Base-by-base conservation (phyloP, 2,888 invertebrate species). In the Drosophila cyrtoloma region DNA sequence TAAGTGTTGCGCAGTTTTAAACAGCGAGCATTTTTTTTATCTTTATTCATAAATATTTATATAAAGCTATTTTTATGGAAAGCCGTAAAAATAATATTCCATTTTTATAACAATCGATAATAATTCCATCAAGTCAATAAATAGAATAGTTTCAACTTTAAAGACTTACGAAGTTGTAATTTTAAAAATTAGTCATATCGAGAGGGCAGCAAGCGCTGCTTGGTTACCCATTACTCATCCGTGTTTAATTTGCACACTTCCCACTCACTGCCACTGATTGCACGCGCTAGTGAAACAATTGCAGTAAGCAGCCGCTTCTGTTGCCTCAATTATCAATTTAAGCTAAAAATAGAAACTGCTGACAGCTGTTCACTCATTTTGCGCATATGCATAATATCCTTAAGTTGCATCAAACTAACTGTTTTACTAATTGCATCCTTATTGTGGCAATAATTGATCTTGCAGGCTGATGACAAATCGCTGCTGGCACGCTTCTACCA, bases 401-500 rank as follows among this genome's bases (percentile, higher is more conserved):
- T 26, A 32, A 26, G 26, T 26, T 10, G 33, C 2, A n/a, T 3
- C n/a, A 7, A 28, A 60, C 28, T n/a, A 28, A 60, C 28, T n/a
- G 0, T 26, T 7, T 55, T 55, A 19, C 16, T 71, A 16, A 62
- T 50, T 42, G 6, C 3, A 22, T 59, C 14, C 42, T 9, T 42
- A 56, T 61, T 47, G 26, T 47, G 26, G 4, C 47, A 47, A 39
- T 51, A 59, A 42, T 26, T 28, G 0, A 56, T 60, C 7, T 51
- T 66, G 1, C 95, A 98, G 98, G 97, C 96, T 94, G 97, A 97
- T 94, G 99, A 99, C 94, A 96, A 96, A 92, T 98, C 98, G 62
- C 95, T 98, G 82, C 95, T 99, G 93, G 98, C 99, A 63, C 97
- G 98, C 94, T 99, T 99, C 94, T 99, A 98, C 95, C 98, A 97